A percentile compares a stretch with the other conserved stretches of the same genome.
phyloP scores from a whole-genome alignment of 2,797 vertebrate species.

The Fundulus diaphanus region DNA sequence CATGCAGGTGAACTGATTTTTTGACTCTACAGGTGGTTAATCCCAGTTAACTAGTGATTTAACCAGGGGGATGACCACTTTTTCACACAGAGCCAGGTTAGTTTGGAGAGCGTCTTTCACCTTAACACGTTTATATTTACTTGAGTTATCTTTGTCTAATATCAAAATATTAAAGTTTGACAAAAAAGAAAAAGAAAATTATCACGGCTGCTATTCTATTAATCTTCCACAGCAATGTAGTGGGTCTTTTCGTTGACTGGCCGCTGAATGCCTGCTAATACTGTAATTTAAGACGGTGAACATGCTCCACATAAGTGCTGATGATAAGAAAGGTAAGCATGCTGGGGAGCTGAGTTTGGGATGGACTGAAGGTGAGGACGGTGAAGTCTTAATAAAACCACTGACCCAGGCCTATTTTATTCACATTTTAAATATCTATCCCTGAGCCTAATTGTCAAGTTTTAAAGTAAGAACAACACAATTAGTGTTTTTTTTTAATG shows the following conservation, averaged over 20 bases:
- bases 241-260: neutral
- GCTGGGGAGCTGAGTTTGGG: neutral
- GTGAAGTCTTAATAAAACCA: neutral
- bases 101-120: neutral
- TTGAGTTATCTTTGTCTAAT: too few species aligned
- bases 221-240: neutral
- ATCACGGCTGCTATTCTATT: too few species aligned
- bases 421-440: neutral
- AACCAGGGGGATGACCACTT: too few species aligned
- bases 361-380: neutral
- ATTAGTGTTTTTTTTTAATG: neutral
- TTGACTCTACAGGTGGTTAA: neutral
- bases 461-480: neutral
- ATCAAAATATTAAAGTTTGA: too few species aligned
- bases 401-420: neutral
- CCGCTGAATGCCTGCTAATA: neutral
- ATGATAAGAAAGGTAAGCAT: constrained; percentile 2
- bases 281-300: constrained; percentile 18
- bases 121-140: too few species aligned
- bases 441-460: neutral
- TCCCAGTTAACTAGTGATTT: neutral
- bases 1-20: neutral
- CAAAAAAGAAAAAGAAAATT: neutral
- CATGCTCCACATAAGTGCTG: constrained; percentile 23
- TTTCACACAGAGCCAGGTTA: neutral